Evolutionary conservation across 2,113 vertebrate genomes (phyloP), one percentile per base, ranked within the genome.

Genomic region (Lagopus leucura): DNA sequence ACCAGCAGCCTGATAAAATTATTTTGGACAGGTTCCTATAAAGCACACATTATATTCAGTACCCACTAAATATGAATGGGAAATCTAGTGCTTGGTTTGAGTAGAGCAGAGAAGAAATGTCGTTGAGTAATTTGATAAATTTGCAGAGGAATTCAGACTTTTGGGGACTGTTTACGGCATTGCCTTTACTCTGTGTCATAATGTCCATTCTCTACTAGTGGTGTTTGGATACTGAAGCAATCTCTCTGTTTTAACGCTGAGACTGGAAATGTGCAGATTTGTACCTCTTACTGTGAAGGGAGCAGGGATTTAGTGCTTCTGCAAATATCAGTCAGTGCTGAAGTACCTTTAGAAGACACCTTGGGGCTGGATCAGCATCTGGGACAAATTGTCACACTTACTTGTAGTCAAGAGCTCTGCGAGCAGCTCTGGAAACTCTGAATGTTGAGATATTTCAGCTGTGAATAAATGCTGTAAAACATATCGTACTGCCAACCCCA

Each of bases 401-500:
- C 72, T 14, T 91, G 69, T 86, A 91, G 90, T 90, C 93, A 88
- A 81, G 88, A 91, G 89, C 88, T 94, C 91, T 75, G 40, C 2
- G 43, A 86, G 65, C 80, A 88, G 69, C 71, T 90, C 73, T 58
- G 83, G 92, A 81, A 89, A 79, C 73, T 84, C 93, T 79, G 70
- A 94, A 72, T 87, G 66, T n/a, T 90, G 80, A 38, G 63, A 45
- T 96, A 81, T 95, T 95, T 95, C 88, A 93, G 54, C 84, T 94
- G 84, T 91, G 93, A 95, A 95, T 91, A 96, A 96, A 86, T 36
- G 70, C 86, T 88, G 73, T 93, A 91, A 97, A 92, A 91, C 89
- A 54, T 90, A 83, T 61, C 58, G 76, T 90, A 54, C 64, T 96
- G 91, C 91, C 89, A 96, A 45, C 63, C 90, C 34, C 80, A 95